phyloP scores from a whole-genome alignment of 2,888 invertebrate species.

The Cryptus armator region DNA sequence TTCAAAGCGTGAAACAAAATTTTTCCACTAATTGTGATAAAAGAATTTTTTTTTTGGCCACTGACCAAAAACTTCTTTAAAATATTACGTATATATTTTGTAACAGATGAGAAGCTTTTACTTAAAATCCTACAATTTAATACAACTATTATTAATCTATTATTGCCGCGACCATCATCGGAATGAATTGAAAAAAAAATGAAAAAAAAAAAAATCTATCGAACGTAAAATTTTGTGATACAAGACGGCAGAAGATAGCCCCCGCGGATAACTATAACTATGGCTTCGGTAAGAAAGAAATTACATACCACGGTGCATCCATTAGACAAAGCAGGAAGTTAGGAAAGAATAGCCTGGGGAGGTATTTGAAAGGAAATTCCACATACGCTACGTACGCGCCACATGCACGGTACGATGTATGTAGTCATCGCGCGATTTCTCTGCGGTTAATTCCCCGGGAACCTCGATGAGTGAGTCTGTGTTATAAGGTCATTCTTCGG shows the following conservation, averaged over 20 bases:
- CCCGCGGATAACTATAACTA: neutral
- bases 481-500: constrained; percentile 56
- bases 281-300: constrained; percentile 38
- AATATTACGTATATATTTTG: neutral
- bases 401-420: neutral
- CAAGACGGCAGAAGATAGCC: neutral
- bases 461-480: constrained; percentile 35
- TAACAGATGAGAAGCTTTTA: neutral
- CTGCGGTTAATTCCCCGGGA: constrained; percentile 45
- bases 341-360: constrained; percentile 47
- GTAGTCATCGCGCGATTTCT: constrained; percentile 59
- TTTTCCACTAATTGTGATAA: too few species aligned
- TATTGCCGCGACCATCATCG: neutral
- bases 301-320: constrained; percentile 29
- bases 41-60: neutral
- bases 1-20: neutral
- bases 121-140: neutral
- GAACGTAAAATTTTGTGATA: neutral
- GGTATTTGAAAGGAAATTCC: constrained; percentile 60
- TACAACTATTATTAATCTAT: neutral
- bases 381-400: constrained; percentile 42
- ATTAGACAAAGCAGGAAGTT: constrained; percentile 45
- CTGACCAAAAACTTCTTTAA: neutral
- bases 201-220: neutral
- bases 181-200: neutral